Evolutionary conservation across 2,797 vertebrate species (phyloP).

Genomic region (Hapalemur alaotrensis): DNA sequence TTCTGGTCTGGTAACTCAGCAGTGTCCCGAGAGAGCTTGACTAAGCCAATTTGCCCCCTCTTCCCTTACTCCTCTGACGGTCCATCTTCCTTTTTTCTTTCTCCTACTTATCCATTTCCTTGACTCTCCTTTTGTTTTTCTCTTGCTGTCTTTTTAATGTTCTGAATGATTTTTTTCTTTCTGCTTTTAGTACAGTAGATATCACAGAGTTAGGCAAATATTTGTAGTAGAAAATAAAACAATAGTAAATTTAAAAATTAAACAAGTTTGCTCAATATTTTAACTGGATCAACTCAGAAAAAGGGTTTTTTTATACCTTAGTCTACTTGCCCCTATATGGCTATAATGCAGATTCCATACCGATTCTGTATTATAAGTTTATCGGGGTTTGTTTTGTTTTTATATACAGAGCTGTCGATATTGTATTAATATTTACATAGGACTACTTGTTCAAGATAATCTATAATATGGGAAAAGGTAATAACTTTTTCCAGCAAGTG

Average conservation of each 20-base stretch:
- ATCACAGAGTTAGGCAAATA: slow-evolving; percentile 8
- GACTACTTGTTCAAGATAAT: background rate
- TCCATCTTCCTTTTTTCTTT: slow-evolving; percentile 53
- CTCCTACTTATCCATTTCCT: slow-evolving; percentile 45
- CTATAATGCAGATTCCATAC: background rate
- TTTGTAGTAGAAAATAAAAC: slow-evolving; percentile 43
- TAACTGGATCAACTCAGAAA: background rate
- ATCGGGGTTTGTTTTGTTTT: background rate
- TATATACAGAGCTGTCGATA: background rate
- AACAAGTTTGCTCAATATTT: background rate
- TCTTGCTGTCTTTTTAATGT: background rate
- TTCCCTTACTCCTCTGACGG: slow-evolving; percentile 53
- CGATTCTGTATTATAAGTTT: background rate
- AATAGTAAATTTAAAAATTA: slow-evolving; percentile 2
- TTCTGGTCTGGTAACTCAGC: slow-evolving; percentile 75
- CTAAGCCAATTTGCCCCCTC: slow-evolving; percentile 68
- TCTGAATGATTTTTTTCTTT: background rate
- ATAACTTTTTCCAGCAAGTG: background rate
- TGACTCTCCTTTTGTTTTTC: background rate
- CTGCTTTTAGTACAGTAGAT: background rate
- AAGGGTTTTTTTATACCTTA: background rate
- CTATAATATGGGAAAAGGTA: background rate
- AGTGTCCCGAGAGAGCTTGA: slow-evolving; percentile 65
- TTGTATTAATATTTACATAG: background rate
- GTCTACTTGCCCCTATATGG: background rate